Base-by-base conservation (phyloP, 1,140 invertebrate genomes). In the Vanessa atalanta region DNA sequence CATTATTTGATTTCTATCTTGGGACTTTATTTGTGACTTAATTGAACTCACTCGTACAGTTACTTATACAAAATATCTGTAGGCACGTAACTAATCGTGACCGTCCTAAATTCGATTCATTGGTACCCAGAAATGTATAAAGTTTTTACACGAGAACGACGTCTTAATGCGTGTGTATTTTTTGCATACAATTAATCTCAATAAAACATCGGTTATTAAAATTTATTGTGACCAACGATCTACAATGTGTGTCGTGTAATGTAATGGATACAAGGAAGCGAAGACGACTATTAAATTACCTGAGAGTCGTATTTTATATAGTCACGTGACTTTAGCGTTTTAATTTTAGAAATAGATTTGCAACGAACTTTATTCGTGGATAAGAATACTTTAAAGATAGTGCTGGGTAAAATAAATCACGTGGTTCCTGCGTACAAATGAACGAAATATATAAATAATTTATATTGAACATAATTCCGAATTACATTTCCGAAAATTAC, bases 151-250 rank as follows among this genome's bases (percentile, higher is more conserved):
- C 43, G 20, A 0, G 37, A 43, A 43, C 26, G 14, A 61, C 14
- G 3, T 3, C 26, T 31, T 61, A 61, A 61, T 61, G 26, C 57
- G 8, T 50, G 65, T 66, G 48, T 67, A 60, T 65, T 76, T 79
- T 79, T 79, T 76, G 75, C 78, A 70, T 76, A 64, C 72, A 69
- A 79, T 79, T 75, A 74, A 74, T 76, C 75, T 74, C 66, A 76
- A 79, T 79, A 53, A 75, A 76, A 70, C 57, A 53, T 72, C 64
- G 72, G 68, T 79, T 75, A 79, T 79, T 74, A 60, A 57, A 73
- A 79, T 79, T 74, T 74, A 77, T 79, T 53, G 75, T 69, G 23
- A 51, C 61, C 47, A 48, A 68, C 50, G 47, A 48, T 55, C 26
- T 72, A 57, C 51, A 26, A 53, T 47, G 50, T 65, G 47, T 66